A percentile compares a stretch with the other conserved stretches of the same genome.
Evolutionary conservation across 2,797 vertebrate species (phyloP).

Genomic region (Chelon labrosus): DNA sequence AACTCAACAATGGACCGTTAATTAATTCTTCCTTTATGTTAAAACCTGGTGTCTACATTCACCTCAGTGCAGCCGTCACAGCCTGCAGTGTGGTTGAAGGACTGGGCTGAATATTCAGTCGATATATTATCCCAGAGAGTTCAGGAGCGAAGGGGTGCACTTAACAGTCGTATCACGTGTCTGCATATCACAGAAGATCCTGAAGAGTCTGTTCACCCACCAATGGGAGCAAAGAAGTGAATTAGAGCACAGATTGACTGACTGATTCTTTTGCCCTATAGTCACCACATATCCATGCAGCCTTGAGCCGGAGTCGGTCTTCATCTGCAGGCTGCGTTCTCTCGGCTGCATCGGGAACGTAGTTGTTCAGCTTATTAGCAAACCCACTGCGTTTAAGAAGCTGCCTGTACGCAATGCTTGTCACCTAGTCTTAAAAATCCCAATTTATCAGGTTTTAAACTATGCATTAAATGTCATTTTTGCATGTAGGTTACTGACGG

Average conservation of each 20-base stretch:
- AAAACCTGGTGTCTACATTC: not conserved
- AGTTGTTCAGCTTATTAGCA: not conserved
- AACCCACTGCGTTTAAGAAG: not conserved
- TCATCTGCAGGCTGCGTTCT: not conserved
- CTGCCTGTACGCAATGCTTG: not conserved
- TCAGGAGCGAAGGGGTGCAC: too few species aligned
- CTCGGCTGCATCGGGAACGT: not conserved
- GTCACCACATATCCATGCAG: not conserved
- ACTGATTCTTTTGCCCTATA: too few species aligned
- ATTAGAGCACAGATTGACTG: too few species aligned
- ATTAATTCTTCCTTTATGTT: too few species aligned
- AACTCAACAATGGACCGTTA: too few species aligned
- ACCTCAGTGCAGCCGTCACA: not conserved
- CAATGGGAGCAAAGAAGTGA: too few species aligned
- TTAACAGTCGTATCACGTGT: too few species aligned
- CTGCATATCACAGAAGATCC: too few species aligned
- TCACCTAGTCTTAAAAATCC: not conserved
- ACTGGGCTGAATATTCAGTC: too few species aligned
- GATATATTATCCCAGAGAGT: too few species aligned
- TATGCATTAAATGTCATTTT: not conserved
- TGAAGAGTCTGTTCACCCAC: too few species aligned
- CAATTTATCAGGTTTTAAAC: not conserved
- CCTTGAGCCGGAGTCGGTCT: not conserved
- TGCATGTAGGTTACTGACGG: too few species aligned
- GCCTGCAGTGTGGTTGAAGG: not conserved